Evolutionary conservation across 2,888 invertebrate species (phyloP).

Genomic region (Aspidiotus rigidus): DNA sequence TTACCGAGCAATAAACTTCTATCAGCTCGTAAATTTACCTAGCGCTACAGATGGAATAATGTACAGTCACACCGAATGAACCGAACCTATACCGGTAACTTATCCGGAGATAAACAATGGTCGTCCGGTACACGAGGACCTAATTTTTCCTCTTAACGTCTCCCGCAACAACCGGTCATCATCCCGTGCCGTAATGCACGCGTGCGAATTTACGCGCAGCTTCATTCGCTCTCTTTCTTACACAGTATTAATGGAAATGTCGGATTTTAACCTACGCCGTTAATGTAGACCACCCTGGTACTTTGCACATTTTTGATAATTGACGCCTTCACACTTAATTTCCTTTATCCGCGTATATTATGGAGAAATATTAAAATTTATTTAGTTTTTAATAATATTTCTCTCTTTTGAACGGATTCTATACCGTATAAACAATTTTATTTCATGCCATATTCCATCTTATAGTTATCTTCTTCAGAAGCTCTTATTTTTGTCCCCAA

Average conservation of each 20-base stretch:
- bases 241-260: background rate
- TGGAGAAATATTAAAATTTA: too few relatives aligned
- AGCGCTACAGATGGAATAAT: conserved; percentile 20
- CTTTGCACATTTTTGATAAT: background rate
- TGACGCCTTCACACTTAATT: too few relatives aligned
- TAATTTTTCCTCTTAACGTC: conserved; percentile 9
- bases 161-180: background rate
- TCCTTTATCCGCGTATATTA: too few relatives aligned
- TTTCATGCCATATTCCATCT: too few relatives aligned
- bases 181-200: background rate
- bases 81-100: conserved; percentile 11
- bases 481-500: too few relatives aligned
- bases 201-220: background rate
- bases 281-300: conserved; percentile 1
- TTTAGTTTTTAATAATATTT: too few relatives aligned
- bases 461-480: too few relatives aligned
- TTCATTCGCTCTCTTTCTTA: background rate
- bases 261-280: background rate
- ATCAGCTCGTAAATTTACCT: conserved; percentile 30
- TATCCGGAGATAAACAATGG: too few relatives aligned
- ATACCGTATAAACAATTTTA: too few relatives aligned
- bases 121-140: conserved; percentile 19
- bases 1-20: conserved; percentile 25
- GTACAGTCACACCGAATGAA: background rate
- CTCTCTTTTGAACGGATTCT: too few relatives aligned